A percentile compares a stretch with the other conserved stretches of the same genome.
Evolutionary conservation across 2,797 vertebrate genomes (phyloP).

Genomic region (Falco rusticolus): DNA sequence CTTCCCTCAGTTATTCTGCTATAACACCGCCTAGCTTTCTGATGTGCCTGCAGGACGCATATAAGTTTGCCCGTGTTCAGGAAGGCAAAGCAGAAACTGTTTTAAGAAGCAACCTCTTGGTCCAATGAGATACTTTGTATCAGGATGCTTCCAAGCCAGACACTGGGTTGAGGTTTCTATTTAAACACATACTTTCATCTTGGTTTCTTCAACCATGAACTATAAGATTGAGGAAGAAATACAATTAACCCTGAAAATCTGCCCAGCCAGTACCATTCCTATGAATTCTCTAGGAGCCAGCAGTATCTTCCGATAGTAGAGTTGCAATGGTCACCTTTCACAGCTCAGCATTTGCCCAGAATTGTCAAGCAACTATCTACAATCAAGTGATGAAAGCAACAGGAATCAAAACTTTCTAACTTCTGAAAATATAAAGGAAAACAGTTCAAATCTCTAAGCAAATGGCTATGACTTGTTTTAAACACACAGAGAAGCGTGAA

Average conservation of each 20-base stretch:
- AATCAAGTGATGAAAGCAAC: neutral
- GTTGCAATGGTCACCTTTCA: neutral
- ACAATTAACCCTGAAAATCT: neutral
- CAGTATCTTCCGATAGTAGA: neutral
- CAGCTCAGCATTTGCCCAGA: neutral
- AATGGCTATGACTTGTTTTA: neutral
- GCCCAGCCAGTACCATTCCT: neutral
- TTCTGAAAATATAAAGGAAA: neutral
- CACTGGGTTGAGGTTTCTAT: neutral
- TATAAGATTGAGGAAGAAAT: neutral
- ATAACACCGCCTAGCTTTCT: neutral
- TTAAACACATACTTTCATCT: neutral
- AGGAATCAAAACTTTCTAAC: neutral
- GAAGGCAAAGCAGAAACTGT: neutral
- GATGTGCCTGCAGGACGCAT: neutral
- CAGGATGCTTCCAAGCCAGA: neutral
- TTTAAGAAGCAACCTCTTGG: neutral
- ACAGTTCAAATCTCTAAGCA: neutral
- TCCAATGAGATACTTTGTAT: neutral
- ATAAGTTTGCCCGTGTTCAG: neutral
- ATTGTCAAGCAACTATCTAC: neutral
- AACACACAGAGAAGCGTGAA: neutral
- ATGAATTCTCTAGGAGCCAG: neutral
- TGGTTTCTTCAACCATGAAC: neutral
- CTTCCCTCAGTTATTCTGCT: neutral